These are phyloP conservation scores for Canis aureus DNA, from an alignment of 2,113 vertebrate genomes.

Conservation along the genomic window DNA sequence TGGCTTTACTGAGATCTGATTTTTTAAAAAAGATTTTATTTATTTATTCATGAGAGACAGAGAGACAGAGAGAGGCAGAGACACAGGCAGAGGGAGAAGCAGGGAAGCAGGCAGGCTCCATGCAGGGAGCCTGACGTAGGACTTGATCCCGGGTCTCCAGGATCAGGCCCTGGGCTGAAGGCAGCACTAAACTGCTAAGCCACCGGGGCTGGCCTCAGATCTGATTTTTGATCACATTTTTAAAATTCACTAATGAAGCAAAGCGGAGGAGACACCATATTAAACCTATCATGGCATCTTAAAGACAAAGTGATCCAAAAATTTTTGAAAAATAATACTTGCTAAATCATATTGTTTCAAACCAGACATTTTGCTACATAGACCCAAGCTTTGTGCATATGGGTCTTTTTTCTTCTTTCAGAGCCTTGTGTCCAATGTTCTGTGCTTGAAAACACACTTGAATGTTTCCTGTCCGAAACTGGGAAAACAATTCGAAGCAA, in stretches of 20 bases:
- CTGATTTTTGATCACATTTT: background rate
- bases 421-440: slow-evolving; percentile 51
- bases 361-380: background rate
- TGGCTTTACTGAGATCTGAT: background rate
- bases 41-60: background rate
- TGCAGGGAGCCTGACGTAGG: background rate
- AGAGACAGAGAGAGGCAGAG: background rate
- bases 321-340: background rate
- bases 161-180: background rate
- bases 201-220: background rate
- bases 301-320: background rate
- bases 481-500: slow-evolving; percentile 75
- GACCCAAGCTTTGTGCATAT: background rate
- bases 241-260: background rate
- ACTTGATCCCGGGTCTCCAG: background rate
- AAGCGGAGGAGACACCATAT: background rate
- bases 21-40: background rate
- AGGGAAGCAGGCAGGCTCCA: background rate
- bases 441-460: slow-evolving; percentile 65
- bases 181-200: background rate
- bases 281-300: background rate
- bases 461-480: slow-evolving; percentile 73
- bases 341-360: background rate
- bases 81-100: background rate
- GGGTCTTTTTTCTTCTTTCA: slow-evolving; percentile 45